Evolutionary conservation across 1,140 invertebrate genomes (phyloP), one percentile per base, ranked within the genome.

Genomic region (Lordiphosa mommai): DNA sequence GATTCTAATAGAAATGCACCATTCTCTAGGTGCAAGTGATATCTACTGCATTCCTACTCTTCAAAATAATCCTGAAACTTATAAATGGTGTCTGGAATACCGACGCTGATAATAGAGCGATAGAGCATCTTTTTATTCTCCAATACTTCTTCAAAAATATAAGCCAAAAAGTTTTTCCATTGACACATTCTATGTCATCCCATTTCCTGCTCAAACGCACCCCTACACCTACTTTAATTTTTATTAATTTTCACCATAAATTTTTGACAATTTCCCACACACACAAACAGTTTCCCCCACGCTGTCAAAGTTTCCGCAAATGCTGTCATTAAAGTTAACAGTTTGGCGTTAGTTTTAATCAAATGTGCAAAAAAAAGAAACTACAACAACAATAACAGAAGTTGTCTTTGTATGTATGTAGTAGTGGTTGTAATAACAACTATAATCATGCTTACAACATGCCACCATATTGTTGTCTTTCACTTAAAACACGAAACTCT

Each of bases 361-460:
- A 55, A 55, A 23, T 37, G 17, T 16, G 44, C 30, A 47, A 30
- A 13, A 30, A 44, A 32, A 9, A 10, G 7, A 14, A 30, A 16
- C 38, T 38, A 34, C 49, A 36, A 51, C 32, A 46, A 68, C 20
- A 17, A 14, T 27, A 55, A 53, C 49, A 30, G 34, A 17, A 43
- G 30, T 5, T 6, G 20, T 23, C 1, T 23, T 23, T 23, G 20
- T 23, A 23, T n/a, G n/a, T n/a, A n/a, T n/a, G 20, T 23, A 5
- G 7, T 12, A 55, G 10, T 37, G 37, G 44, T 51, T 61, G 60
- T 66, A 52, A 55, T 55, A 60, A 61, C 41, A 50, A 49, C 34
- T 48, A 41, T 48, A 58, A 61, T 59, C 34, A 58, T 48, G 17
- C 27, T 38, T 47, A 55, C 40, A 61, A 47, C 57, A 58, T 46